Conservation (phyloP, 1,140 invertebrate species). For the Eurytemora carolleeae region DNA sequence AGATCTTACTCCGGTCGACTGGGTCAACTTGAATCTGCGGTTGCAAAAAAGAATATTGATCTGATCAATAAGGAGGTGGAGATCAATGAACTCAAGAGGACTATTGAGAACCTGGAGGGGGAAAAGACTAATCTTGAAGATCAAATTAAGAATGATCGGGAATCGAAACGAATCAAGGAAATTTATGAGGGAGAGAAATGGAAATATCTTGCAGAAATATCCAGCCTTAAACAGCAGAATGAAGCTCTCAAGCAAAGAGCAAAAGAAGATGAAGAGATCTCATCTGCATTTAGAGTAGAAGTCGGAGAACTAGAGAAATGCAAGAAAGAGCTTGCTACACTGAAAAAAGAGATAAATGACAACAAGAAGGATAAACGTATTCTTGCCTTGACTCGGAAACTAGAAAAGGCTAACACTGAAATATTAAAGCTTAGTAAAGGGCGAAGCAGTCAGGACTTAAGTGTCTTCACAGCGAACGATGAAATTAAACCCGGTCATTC, state of each 20-base stretch:
- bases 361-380: neutral
- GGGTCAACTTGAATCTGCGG: neutral
- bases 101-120: neutral
- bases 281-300: neutral
- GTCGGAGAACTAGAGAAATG: neutral
- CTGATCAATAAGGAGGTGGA: neutral
- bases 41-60: neutral
- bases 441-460: too few relatives aligned
- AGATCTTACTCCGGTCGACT: too few relatives aligned
- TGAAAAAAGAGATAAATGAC: neutral
- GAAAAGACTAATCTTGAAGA: neutral
- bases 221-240: neutral
- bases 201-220: neutral
- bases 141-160: neutral
- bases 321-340: neutral
- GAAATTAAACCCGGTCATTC: too few relatives aligned
- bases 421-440: neutral
- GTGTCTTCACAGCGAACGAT: too few relatives aligned
- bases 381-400: neutral
- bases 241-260: neutral
- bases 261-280: neutral
- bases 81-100: neutral
- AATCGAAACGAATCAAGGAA: neutral
- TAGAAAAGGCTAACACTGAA: neutral
- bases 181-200: neutral